Conservation (phyloP, 2,797 vertebrate genomes). For the Pristis pectinata region DNA sequence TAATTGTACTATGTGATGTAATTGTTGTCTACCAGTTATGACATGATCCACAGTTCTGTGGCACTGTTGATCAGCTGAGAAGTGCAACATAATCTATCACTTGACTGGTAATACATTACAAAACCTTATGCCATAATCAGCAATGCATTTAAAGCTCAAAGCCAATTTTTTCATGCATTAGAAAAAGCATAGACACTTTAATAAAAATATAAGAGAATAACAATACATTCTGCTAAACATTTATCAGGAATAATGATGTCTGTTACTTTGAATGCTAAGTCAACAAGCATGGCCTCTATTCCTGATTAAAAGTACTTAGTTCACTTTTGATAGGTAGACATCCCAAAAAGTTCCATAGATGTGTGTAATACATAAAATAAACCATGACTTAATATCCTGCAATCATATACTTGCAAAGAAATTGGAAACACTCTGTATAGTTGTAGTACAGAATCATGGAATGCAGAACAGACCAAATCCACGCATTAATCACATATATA, state of each 20-base stretch:
- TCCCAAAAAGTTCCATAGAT: not conserved
- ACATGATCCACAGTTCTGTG: not conserved
- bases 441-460: not conserved
- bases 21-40: slow-evolving; percentile 6
- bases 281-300: not conserved
- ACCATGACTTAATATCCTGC: not conserved
- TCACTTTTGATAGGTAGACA: not conserved
- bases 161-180: not conserved
- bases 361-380: not conserved
- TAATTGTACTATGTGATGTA: slow-evolving; percentile 28
- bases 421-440: not conserved
- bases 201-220: not conserved
- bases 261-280: not conserved
- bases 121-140: not conserved
- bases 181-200: not conserved
- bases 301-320: not conserved
- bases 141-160: not conserved
- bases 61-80: slow-evolving; percentile 8
- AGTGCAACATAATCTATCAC: slow-evolving; percentile 30
- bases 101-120: not conserved
- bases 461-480: not conserved
- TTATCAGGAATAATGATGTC: not conserved
- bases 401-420: not conserved
- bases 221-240: not conserved
- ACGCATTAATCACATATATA: not conserved